These are phyloP conservation scores for Nannospalax galili DNA, from an alignment of 2,113 vertebrate species.

Conservation along the genomic window DNA sequence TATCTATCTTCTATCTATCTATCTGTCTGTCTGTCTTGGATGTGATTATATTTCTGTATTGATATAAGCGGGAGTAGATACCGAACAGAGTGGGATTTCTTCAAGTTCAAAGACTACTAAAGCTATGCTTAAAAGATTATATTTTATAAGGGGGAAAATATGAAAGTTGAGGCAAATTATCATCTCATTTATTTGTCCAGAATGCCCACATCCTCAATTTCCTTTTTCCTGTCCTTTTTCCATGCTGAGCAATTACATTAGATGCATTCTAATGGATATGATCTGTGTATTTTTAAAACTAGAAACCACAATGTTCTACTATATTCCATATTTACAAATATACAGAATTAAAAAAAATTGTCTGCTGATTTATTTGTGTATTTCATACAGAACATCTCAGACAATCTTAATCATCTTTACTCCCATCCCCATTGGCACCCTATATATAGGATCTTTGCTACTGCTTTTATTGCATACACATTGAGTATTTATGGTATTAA, in stretches of 20 bases:
- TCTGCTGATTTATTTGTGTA: no score
- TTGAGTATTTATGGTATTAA: not conserved
- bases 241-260: not conserved
- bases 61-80: not conserved
- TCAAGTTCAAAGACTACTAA: not conserved
- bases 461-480: not conserved
- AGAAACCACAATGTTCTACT: not conserved
- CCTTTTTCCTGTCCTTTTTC: not conserved
- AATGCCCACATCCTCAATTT: not conserved
- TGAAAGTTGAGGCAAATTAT: not conserved
- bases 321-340: not conserved
- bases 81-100: not conserved
- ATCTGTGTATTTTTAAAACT: not conserved
- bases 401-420: no score
- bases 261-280: not conserved
- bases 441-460: not conserved
- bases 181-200: not conserved
- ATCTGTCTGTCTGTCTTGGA: no score
- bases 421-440: no score
- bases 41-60: not conserved
- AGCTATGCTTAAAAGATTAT: not conserved
- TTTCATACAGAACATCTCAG: no score
- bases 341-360: no score
- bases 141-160: not conserved
- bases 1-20: no score